These are phyloP conservation scores for Drosophila littoralis DNA, from an alignment of 1,140 invertebrate species.

Conservation along the genomic window DNA sequence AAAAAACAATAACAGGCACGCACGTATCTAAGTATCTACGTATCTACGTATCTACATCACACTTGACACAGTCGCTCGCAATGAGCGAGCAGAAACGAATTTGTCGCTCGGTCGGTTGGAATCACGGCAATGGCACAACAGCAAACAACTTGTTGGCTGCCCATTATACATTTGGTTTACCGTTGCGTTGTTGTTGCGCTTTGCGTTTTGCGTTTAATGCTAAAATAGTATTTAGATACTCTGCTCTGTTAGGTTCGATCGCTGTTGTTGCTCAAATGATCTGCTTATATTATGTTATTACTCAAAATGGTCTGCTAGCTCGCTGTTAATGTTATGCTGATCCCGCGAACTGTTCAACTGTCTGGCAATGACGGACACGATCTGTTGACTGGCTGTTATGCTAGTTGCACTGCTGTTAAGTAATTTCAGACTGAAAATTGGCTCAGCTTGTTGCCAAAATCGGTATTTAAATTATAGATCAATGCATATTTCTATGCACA, in stretches of 20 bases:
- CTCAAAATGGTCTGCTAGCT: conserved; percentile 6
- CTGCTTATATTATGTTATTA: conserved; percentile 7
- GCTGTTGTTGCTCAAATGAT: conserved; percentile 16
- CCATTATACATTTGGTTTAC: conserved; percentile 13
- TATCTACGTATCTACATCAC: no score
- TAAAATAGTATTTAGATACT: conserved; percentile 4
- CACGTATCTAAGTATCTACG: conserved; percentile 23
- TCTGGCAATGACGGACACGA: neutral
- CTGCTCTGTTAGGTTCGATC: conserved; percentile 1
- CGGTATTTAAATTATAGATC: no score
- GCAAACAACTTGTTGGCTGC: conserved; percentile 34
- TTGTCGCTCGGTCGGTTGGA: conserved; percentile 26
- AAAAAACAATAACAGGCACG: conserved; percentile 8
- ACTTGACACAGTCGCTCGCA: conserved; percentile 28
- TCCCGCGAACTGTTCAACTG: neutral
- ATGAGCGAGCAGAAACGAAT: conserved; percentile 12
- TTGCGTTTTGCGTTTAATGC: conserved; percentile 6
- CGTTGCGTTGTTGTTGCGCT: conserved; percentile 5
- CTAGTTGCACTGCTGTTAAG: no score
- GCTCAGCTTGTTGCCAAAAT: no score
- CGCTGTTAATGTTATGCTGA: neutral
- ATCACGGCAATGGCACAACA: conserved; percentile 24
- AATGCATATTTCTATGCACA: no score
- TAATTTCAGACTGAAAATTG: no score
- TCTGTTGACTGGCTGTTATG: neutral